Base-by-base conservation (phyloP, 2,888 invertebrate species). In the Amblyjoppa proteus region DNA sequence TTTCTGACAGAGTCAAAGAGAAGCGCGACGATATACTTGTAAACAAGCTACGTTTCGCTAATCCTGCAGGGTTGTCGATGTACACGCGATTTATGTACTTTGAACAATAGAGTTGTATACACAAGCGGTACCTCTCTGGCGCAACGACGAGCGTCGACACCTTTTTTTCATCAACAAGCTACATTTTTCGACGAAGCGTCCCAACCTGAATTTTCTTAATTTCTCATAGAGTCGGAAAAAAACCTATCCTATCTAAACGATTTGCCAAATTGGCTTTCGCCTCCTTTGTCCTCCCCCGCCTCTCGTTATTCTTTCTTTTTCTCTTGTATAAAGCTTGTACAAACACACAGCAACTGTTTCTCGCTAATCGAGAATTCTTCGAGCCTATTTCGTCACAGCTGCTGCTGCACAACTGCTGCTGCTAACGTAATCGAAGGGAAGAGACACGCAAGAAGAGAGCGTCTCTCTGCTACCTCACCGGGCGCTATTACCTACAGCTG, bases 381-480 rank as follows among this genome's bases (percentile, higher is more conserved):
- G 79, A 84, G 84, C 76, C 83, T 75, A 73, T 85, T 85, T 85
- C 85, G 74, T 83, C 85, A 82, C 71, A 77, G 68, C 73, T 71
- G 74, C 49, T 83, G 73, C 77, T 85, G 78, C 76, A 76, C 53
- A 81, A 83, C 78, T 77, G 76, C 28, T 76, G 38, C 78, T 69
- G 77, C 58, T 87, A 88, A 87, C 88, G 88, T 84, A 85, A 83
- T 70, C 85, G 76, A 84, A 87, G 87, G 76, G 81, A 87, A 86
- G 88, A 88, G 85, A 87, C 87, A 89, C 88, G 88, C 87, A 86
- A 87, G 89, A 89, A 88, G 88, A 89, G 89, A 88, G 76, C 77
- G 85, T 85, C 66, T 70, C 41, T 31, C 45, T 45, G 51, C 45
- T 45, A 75, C 31, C 20, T 68, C 51, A 5, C 78, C 9, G 31